Percentiles rank a stretch among this genome's conserved stretches.
Conservation (phyloP, 53 echinoderm and acorn worm species). For the Zoroaster sp. region DNA sequence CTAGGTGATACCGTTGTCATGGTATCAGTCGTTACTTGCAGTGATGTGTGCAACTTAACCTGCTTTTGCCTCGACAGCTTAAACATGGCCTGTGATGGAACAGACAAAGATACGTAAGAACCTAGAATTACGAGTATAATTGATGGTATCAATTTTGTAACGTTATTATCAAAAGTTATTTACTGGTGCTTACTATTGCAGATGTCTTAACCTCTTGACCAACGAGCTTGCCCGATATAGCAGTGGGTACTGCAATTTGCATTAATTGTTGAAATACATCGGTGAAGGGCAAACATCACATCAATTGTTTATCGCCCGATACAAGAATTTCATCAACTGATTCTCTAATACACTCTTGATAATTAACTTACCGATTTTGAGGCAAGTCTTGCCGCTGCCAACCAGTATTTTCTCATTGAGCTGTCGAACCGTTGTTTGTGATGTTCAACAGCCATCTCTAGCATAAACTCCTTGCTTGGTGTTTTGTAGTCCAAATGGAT, state of each 20-base stretch:
- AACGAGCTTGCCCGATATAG: too few relatives aligned
- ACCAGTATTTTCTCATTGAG: background rate
- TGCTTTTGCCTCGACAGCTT: background rate
- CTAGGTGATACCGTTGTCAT: background rate
- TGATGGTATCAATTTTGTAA: too few relatives aligned
- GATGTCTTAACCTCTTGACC: too few relatives aligned
- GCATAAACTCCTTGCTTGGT: background rate
- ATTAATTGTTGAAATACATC: too few relatives aligned
- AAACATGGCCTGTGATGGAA: background rate
- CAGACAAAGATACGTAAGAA: too few relatives aligned
- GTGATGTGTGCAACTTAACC: background rate
- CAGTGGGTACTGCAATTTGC: too few relatives aligned
- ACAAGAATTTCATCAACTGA: too few relatives aligned
- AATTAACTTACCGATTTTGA: constrained; percentile 7
- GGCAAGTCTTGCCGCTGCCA: background rate
- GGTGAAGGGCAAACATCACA: too few relatives aligned
- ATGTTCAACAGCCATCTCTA: constrained; percentile 5
- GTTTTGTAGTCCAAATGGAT: background rate
- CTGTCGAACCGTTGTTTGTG: background rate
- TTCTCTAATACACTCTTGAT: background rate
- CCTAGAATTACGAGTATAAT: too few relatives aligned
- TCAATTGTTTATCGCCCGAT: too few relatives aligned
- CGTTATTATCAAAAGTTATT: too few relatives aligned
- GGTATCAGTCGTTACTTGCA: background rate
- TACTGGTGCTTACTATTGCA: too few relatives aligned